Conservation (phyloP, 2,888 invertebrate species). For the Himalopsyche japonica region DNA sequence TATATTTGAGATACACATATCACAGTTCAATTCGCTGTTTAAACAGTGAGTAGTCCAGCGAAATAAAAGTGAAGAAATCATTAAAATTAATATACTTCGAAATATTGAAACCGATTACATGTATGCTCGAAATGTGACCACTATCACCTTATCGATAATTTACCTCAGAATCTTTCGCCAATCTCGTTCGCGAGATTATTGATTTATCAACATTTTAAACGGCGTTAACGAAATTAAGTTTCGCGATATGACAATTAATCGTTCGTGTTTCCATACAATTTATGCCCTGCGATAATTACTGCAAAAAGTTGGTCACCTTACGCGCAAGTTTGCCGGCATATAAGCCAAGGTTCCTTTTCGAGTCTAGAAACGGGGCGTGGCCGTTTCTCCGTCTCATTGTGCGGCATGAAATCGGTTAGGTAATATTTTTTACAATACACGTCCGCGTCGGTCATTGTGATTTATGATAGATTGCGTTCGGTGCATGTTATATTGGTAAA, state of each 20-base stretch:
- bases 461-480: neutral
- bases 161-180: too few species aligned
- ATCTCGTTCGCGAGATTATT: too few species aligned
- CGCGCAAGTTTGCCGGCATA: too few species aligned
- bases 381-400: neutral
- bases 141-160: too few species aligned
- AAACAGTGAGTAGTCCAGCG: too few species aligned
- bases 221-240: neutral
- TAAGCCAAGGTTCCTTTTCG: conserved; percentile 11
- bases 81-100: too few species aligned
- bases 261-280: neutral
- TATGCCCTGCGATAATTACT: neutral
- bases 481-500: neutral
- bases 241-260: neutral
- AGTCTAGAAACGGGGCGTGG: conserved; percentile 2
- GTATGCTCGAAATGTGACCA: too few species aligned
- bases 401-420: neutral
- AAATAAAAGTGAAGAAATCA: too few species aligned
- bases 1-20: too few species aligned
- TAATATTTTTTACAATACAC: neutral
- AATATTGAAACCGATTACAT: too few species aligned
- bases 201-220: neutral
- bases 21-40: too few species aligned
- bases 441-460: neutral
- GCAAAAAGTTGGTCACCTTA: neutral